These are phyloP conservation scores for Helostoma temminkii DNA, from an alignment of 2,797 vertebrate genomes.

Conservation along the genomic window DNA sequence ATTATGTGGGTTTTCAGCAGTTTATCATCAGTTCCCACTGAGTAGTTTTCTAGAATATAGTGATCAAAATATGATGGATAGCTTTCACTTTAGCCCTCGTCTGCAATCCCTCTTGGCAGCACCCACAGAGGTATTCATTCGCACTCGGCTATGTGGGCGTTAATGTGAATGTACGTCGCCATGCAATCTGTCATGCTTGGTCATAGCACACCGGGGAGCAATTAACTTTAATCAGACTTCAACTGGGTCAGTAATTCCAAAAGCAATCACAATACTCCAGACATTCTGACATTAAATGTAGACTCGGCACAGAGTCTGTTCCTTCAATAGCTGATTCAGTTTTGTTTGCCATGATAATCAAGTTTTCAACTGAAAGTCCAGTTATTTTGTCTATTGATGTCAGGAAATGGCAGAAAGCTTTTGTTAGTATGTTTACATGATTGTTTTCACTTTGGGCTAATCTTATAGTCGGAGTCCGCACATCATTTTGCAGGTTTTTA, in stretches of 20 bases:
- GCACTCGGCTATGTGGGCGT: constrained; percentile 33
- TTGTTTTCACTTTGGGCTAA: no score
- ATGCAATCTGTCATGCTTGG: constrained; percentile 65
- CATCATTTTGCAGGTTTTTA: no score
- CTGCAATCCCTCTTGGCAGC: constrained; percentile 54
- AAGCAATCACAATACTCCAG: constrained; percentile 65
- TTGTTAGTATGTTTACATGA: no score
- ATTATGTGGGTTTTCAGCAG: constrained; percentile 39
- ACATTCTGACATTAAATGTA: constrained; percentile 50
- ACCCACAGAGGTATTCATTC: constrained; percentile 60
- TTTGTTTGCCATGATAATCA: constrained; percentile 33
- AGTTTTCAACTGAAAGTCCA: neutral
- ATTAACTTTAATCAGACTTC: constrained; percentile 75
- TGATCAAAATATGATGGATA: constrained; percentile 72
- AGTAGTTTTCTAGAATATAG: constrained; percentile 57
- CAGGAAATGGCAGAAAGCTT: no score
- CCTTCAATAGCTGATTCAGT: constrained; percentile 15
- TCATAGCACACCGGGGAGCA: constrained; percentile 65
- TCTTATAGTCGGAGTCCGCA: no score
- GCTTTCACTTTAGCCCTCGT: constrained; percentile 60
- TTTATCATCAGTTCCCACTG: constrained; percentile 54
- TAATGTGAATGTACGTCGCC: constrained; percentile 52
- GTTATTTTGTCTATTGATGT: neutral
- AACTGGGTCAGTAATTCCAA: constrained; percentile 67
- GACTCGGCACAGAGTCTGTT: constrained; percentile 18